Evolutionary conservation across 1,140 invertebrate genomes (phyloP).

Genomic region (Drosophila suzukii): DNA sequence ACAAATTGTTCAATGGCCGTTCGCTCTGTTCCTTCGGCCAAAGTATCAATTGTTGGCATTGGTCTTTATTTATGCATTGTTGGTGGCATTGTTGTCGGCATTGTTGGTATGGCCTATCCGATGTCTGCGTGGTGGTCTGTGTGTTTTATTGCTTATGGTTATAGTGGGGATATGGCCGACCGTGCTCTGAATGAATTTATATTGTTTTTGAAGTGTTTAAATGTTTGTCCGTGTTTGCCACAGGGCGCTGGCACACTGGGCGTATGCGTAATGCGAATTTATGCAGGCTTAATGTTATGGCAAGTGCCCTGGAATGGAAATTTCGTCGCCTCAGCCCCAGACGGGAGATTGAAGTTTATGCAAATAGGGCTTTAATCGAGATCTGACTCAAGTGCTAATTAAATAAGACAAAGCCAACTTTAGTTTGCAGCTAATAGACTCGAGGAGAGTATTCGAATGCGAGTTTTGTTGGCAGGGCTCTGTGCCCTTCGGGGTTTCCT

Average conservation of each 20-base stretch:
- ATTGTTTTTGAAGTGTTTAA: constrained; percentile 78
- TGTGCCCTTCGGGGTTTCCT: neutral
- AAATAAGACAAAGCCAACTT: constrained; percentile 38
- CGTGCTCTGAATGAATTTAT: constrained; percentile 73
- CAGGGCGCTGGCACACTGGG: constrained; percentile 23
- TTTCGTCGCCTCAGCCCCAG: constrained; percentile 31
- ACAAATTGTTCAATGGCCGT: constrained; percentile 68
- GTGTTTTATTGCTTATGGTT: constrained; percentile 77
- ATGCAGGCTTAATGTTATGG: constrained; percentile 50
- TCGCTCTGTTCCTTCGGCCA: constrained; percentile 42
- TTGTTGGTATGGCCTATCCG: constrained; percentile 43
- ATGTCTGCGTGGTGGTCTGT: constrained; percentile 60
- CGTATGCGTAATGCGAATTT: constrained; percentile 52
- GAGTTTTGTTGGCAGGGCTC: neutral
- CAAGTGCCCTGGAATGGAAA: constrained; percentile 41
- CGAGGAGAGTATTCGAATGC: constrained; percentile 6
- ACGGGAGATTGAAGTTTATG: constrained; percentile 34
- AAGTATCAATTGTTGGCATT: constrained; percentile 78
- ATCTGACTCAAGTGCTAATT: constrained; percentile 35
- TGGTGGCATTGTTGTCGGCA: constrained; percentile 41
- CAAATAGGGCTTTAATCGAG: constrained; percentile 35
- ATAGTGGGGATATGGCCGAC: constrained; percentile 55
- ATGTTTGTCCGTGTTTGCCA: constrained; percentile 57
- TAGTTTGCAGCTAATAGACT: constrained; percentile 17
- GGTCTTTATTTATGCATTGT: constrained; percentile 71